Conservation (phyloP, 1,140 invertebrate species). For the Pogonomyrmex barbatus region DNA sequence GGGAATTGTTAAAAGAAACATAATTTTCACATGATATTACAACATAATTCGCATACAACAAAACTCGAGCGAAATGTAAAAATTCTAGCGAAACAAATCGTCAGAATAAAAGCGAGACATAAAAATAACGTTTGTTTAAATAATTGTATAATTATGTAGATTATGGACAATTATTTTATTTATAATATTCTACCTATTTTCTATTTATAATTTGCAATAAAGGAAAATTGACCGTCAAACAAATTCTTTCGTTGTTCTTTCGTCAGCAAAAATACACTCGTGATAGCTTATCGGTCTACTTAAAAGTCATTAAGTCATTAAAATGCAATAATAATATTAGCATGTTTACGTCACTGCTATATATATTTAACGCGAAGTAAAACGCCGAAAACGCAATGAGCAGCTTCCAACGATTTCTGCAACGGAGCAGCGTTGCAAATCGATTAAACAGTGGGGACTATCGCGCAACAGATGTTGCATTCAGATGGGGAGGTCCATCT, state of each 20-base stretch:
- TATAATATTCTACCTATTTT: not conserved
- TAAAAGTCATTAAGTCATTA: slow-evolving; percentile 1
- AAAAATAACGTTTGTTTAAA: not conserved
- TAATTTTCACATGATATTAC: slow-evolving; percentile 27
- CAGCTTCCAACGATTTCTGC: not conserved
- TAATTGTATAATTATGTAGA: too few species aligned
- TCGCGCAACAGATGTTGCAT: slow-evolving; percentile 66
- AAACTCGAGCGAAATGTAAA: not conserved
- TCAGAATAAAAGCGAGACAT: not conserved
- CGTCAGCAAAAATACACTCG: not conserved
- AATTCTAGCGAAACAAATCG: not conserved
- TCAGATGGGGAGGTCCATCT: slow-evolving; percentile 48
- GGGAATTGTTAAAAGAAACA: not conserved
- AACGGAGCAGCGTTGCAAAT: slow-evolving; percentile 11
- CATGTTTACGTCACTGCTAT: not conserved
- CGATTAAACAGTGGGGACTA: slow-evolving; percentile 13
- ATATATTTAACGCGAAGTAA: slow-evolving; percentile 8
- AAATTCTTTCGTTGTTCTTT: not conserved
- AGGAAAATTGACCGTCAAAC: not conserved
- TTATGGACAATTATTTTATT: too few species aligned
- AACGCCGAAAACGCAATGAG: not conserved
- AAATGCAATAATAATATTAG: slow-evolving; percentile 23
- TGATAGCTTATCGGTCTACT: slow-evolving; percentile 40
- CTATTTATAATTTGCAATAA: slow-evolving; percentile 11
- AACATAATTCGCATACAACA: not conserved